Evolutionary conservation across 2,888 invertebrate genomes (phyloP).

Genomic region (Archips xylosteana): DNA sequence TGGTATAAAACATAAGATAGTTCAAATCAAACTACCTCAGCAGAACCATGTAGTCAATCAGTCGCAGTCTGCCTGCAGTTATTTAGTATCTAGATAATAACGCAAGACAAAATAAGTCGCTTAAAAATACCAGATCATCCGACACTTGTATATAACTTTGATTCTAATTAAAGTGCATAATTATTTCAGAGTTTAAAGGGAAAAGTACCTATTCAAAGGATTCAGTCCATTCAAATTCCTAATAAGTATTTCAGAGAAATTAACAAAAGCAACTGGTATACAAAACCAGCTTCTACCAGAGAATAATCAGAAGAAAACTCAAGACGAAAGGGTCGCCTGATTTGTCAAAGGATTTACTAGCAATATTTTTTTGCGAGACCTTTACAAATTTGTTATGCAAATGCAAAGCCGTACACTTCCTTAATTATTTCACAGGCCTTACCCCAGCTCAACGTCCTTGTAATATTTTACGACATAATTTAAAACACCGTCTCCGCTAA

Average conservation of each 20-base stretch:
- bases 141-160: not conserved
- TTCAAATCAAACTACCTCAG: no score
- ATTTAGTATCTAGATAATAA: no score
- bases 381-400: constrained; percentile 76
- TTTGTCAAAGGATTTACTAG: constrained; percentile 71
- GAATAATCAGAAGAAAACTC: constrained; percentile 40
- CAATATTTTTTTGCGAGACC: constrained; percentile 64
- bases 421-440: constrained; percentile 77
- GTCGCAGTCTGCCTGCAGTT: no score
- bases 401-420: constrained; percentile 76
- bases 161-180: not conserved
- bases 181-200: not conserved
- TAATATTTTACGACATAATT: constrained; percentile 77
- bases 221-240: not conserved
- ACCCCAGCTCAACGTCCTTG: constrained; percentile 66
- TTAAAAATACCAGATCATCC: not conserved
- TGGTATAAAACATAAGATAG: no score
- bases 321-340: constrained; percentile 52
- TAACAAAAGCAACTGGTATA: constrained; percentile 25
- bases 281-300: constrained; percentile 23
- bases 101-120: no score
- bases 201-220: not conserved
- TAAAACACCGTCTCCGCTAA: constrained; percentile 69
- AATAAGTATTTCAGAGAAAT: constrained; percentile 10
- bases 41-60: no score